These are phyloP conservation scores for Vannuccia rotundouncinata DNA, from an alignment of 2,888 invertebrate genomes.

Conservation along the genomic window DNA sequence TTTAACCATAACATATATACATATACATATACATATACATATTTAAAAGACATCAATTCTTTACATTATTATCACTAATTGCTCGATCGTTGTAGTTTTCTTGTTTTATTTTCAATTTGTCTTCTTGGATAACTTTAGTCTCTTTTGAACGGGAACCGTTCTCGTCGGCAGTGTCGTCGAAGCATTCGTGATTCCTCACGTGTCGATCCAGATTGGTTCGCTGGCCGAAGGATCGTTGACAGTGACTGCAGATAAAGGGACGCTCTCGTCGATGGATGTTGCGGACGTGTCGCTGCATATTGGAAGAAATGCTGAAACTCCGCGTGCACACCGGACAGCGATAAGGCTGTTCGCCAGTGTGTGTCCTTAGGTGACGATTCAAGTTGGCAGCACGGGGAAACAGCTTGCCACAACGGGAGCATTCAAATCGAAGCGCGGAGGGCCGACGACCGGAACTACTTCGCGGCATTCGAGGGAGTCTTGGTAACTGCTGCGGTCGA, in stretches of 20 bases:
- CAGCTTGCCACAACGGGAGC: conserved; percentile 77
- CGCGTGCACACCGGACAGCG: conserved; percentile 90
- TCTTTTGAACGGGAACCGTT: no score
- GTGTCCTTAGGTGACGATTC: conserved; percentile 89
- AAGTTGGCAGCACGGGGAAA: conserved; percentile 95
- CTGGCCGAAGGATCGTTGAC: conserved; percentile 93
- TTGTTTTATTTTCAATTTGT: no score
- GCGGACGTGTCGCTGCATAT: conserved; percentile 88
- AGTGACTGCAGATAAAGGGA: conserved; percentile 87
- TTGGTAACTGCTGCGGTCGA: no score
- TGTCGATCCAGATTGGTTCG: conserved; percentile 96
- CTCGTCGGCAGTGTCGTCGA: no score
- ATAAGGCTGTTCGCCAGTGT: conserved; percentile 75
- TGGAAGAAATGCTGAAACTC: conserved; percentile 95
- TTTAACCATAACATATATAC: no score
- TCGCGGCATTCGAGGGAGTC: no score
- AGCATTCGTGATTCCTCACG: conserved; percentile 80
- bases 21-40: no score
- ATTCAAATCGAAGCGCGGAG: conserved; percentile 66
- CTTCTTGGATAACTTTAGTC: no score
- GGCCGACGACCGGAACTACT: neutral
- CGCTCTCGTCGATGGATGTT: conserved; percentile 92
- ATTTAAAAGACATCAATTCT: no score
- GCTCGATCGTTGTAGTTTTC: no score
- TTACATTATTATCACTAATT: no score